Base-by-base conservation (phyloP, 2,888 invertebrate species). In the Coelogynopora nodosa region DNA sequence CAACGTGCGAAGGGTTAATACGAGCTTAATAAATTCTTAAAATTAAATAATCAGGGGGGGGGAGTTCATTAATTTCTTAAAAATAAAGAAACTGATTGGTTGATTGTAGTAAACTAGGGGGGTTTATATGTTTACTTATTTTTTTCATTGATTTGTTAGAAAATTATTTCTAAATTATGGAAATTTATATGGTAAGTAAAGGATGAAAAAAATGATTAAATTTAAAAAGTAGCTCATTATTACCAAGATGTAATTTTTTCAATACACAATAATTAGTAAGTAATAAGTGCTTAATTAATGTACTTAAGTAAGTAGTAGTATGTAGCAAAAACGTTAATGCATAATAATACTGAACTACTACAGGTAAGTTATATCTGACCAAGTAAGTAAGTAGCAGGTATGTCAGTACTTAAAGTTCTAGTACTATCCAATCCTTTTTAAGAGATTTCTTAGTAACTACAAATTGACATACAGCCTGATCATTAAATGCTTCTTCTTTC, bases 401-500 rank as follows among this genome's bases (percentile, higher is more conserved):
- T 49, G 49, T 49, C 49, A 49, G 49, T 49, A n/a, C n/a, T n/a
- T n/a, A 74, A 74, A 74, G 74, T 74, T 74, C 74, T 74, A 74
- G 74, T 74, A 23, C 74, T 74, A 74, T 74, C 74, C 74, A 74
- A 74, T 74, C 74, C 74, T 26, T 74, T 74, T 74, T 74, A 74
- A 74, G 74, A 74, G 74, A 74, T 74, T 74, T 74, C 74, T 74
- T 74, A 74, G 74, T 74, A 74, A 74, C 74, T 74, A 74, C 74
- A 74, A 74, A 74, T 74, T 74, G 74, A 74, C 74, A 74, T 74
- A 74, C 74, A 74, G 74, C 74, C 74, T 74, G 74, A 74, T 74
- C 74, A 74, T 74, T 74, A 74, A 74, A 74, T 74, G 74, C 74
- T 74, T 74, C 74, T 74, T 74, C 74, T 74, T 74, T 74, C 74